These are phyloP conservation scores for Melozone crissalis DNA, from an alignment of 2,113 vertebrate genomes.

Conservation along the genomic window DNA sequence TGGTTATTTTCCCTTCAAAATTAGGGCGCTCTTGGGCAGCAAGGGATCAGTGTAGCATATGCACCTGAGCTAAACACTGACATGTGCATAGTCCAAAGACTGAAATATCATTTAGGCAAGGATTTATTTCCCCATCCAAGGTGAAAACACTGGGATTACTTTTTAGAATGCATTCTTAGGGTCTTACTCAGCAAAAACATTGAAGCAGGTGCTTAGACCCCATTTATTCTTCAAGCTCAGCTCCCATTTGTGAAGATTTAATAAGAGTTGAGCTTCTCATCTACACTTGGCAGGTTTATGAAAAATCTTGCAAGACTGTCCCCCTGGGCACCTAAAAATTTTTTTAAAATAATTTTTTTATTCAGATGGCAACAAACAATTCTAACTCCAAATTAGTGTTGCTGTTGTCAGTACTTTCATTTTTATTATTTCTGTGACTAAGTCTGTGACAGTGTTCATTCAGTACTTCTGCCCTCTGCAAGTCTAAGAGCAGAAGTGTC, in stretches of 20 bases:
- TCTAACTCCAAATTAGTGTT: neutral
- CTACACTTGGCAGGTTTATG: neutral
- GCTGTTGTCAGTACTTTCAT: neutral
- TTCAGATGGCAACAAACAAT: neutral
- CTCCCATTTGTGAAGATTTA: neutral
- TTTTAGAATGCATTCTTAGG: slow-evolving; percentile 16
- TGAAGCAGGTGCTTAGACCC: slow-evolving; percentile 14
- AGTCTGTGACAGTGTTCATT: neutral
- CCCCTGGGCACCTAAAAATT: neutral
- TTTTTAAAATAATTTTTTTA: neutral
- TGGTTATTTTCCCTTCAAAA: slow-evolving; percentile 22
- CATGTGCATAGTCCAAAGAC: neutral
- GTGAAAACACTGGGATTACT: slow-evolving; percentile 8
- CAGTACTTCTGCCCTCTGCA: neutral
- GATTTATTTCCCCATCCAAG: neutral
- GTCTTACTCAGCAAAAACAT: neutral
- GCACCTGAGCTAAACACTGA: neutral
- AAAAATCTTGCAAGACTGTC: neutral
- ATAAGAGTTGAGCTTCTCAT: neutral
- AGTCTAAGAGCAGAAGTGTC: neutral
- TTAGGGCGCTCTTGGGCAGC: slow-evolving; percentile 14
- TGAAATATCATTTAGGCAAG: slow-evolving; percentile 23
- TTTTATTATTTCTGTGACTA: neutral
- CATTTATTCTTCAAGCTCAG: neutral
- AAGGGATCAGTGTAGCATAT: neutral